phyloP scores from a whole-genome alignment of 2,888 invertebrate species.

The Leptura quadrifasciata region DNA sequence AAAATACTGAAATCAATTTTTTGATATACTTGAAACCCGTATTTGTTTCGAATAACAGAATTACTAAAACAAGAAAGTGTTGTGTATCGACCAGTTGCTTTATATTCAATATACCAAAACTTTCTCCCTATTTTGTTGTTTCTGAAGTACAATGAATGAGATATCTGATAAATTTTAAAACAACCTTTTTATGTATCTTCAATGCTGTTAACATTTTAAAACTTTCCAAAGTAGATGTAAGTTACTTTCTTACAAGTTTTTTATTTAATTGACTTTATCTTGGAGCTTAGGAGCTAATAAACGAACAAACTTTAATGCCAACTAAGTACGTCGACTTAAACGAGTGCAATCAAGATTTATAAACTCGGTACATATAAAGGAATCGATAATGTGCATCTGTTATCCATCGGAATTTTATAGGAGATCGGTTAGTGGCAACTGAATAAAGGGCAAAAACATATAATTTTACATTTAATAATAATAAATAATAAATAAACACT shows the following conservation, averaged over 20 bases:
- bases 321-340: not conserved
- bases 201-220: not conserved
- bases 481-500: no score
- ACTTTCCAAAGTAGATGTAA: not conserved
- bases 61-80: not conserved
- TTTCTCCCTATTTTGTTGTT: not conserved
- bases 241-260: not conserved
- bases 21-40: not conserved
- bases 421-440: no score
- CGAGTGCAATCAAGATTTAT: not conserved
- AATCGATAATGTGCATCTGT: not conserved
- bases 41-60: not conserved
- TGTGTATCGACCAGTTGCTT: not conserved
- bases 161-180: conserved; percentile 2
- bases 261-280: not conserved
- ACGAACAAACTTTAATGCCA: not conserved
- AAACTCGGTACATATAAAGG: not conserved
- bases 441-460: no score
- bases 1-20: no score
- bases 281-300: not conserved
- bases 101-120: conserved; percentile 3
- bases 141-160: not conserved
- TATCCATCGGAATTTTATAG: no score
- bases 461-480: no score
- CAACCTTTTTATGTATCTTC: not conserved